These are phyloP conservation scores for Diadema setosum DNA, from an alignment of 35 echinoderm and acorn worm genomes.

Conservation along the genomic window DNA sequence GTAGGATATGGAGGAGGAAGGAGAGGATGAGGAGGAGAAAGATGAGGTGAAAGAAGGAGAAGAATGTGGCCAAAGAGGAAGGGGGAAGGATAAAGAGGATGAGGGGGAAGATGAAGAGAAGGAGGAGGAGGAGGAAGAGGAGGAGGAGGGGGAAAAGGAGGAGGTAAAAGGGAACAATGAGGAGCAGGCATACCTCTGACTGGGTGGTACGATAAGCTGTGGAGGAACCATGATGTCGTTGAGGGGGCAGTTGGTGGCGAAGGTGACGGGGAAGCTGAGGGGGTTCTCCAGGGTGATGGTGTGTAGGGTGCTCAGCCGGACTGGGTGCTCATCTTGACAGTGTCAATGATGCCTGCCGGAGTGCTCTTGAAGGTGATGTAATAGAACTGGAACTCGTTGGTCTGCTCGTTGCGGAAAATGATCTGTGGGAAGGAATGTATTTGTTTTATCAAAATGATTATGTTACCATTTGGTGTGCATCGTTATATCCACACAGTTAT, in stretches of 20 bases:
- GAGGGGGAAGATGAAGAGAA: no score
- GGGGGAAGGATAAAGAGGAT: no score
- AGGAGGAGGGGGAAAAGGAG: no score
- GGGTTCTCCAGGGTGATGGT: conserved; percentile 91
- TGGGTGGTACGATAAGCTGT: conserved; percentile 89
- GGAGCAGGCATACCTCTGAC: conserved; percentile 74
- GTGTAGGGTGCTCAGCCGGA: conserved; percentile 87
- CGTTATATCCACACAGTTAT: no score
- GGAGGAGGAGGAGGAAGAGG: no score
- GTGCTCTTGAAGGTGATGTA: conserved; percentile 96
- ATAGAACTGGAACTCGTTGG: conserved; percentile 91
- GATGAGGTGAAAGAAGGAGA: no score
- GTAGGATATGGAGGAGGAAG: no score
- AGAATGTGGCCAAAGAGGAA: no score
- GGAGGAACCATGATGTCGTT: conserved; percentile 85
- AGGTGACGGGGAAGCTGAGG: conserved; percentile 65
- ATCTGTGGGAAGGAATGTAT: conserved; percentile 52
- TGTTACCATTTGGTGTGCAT: no score
- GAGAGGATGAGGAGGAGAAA: no score
- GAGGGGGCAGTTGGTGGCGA: conserved; percentile 81
- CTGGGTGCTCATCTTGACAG: conserved; percentile 94
- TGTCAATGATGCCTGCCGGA: conserved; percentile 82
- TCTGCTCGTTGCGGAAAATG: conserved; percentile 83
- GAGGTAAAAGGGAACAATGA: no score
- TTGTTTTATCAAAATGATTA: no score